phyloP scores from a whole-genome alignment of 2,113 vertebrate species.

The Macrotus californicus region DNA sequence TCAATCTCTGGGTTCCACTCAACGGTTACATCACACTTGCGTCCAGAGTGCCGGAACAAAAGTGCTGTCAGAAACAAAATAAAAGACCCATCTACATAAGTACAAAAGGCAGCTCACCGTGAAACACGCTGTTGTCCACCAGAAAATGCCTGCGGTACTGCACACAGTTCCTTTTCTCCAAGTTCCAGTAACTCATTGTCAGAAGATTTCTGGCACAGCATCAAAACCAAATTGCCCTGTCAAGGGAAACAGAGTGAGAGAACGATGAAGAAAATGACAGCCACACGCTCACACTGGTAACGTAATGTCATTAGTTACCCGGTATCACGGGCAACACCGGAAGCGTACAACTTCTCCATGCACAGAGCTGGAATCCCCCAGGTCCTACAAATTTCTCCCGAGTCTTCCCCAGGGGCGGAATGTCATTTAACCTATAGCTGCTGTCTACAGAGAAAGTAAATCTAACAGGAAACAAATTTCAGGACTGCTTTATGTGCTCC shows the following conservation, averaged over 20 bases:
- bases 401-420: not conserved
- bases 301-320: not conserved
- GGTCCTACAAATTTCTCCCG: not conserved
- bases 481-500: not conserved
- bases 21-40: not conserved
- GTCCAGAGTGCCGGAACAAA: not conserved
- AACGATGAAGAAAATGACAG: not conserved
- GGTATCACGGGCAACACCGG: not conserved
- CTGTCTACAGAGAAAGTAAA: not conserved
- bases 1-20: not conserved
- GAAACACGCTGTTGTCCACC: slow-evolving; percentile 91
- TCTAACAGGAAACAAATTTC: not conserved
- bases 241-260: not conserved
- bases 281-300: not conserved
- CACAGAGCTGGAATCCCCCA: not conserved
- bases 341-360: not conserved
- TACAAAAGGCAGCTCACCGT: slow-evolving; percentile 81
- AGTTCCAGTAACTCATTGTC: slow-evolving; percentile 87
- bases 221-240: slow-evolving; percentile 72
- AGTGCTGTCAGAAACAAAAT: not conserved
- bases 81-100: not conserved
- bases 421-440: not conserved
- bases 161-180: slow-evolving; percentile 82
- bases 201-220: slow-evolving; percentile 64
- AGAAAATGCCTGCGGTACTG: slow-evolving; percentile 95